These are phyloP conservation scores for Agrypnia vestita DNA, from an alignment of 1,140 invertebrate species.

Conservation along the genomic window DNA sequence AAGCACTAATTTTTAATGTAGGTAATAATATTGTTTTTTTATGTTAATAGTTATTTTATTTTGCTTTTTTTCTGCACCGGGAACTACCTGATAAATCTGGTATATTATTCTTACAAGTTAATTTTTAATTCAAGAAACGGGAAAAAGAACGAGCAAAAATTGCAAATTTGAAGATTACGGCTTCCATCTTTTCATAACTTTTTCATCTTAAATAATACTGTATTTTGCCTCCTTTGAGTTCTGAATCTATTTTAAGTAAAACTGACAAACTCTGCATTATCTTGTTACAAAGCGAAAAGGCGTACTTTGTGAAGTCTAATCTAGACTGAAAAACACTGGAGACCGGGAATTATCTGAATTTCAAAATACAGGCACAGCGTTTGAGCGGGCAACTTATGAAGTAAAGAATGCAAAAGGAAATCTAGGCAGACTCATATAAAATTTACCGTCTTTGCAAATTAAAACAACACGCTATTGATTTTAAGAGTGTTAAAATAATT, in stretches of 20 bases:
- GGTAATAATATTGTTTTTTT: neutral
- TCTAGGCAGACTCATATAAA: neutral
- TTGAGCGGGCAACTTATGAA: neutral
- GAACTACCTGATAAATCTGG: no score
- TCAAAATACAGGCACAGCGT: neutral
- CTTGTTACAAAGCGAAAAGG: neutral
- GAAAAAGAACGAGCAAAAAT: no score
- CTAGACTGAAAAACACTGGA: constrained; percentile 1
- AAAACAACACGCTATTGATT: no score
- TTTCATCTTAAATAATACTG: no score
- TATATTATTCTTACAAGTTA: no score
- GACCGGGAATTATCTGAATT: constrained; percentile 3
- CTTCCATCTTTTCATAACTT: no score
- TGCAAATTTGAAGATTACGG: no score
- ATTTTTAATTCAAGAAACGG: no score
- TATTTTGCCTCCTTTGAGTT: no score
- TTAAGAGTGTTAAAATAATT: no score
- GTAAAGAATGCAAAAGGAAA: constrained; percentile 22
- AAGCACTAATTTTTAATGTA: neutral
- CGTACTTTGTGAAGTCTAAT: constrained; percentile 3
- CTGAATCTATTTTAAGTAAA: neutral
- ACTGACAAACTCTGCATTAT: neutral
- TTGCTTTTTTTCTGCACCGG: neutral
- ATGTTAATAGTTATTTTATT: neutral
- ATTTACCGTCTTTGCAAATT: no score